Percentiles rank a stretch among this genome's conserved stretches.
Evolutionary conservation across 2,888 invertebrate species (phyloP).

Genomic region (Orthosia cruda): DNA sequence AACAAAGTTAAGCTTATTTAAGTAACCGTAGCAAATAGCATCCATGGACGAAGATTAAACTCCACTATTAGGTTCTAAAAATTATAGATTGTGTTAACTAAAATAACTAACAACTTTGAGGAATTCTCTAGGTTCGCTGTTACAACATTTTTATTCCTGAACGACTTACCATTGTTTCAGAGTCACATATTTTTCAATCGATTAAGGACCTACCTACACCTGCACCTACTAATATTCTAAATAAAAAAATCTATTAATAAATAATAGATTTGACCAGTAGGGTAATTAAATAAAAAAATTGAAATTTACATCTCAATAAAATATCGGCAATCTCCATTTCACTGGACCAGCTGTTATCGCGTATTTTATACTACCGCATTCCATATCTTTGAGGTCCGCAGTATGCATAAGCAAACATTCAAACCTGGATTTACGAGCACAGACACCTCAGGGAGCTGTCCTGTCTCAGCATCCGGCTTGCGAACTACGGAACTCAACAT

Average conservation of each 20-base stretch:
- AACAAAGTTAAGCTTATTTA: slow-evolving; percentile 3
- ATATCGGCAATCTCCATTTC: slow-evolving; percentile 25
- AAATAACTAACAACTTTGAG: no score
- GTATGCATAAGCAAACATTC: slow-evolving; percentile 74
- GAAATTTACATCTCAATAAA: background rate
- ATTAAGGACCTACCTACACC: no score
- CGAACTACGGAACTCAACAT: slow-evolving; percentile 62
- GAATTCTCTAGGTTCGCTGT: no score
- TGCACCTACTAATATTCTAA: no score
- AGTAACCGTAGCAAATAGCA: background rate
- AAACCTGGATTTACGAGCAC: slow-evolving; percentile 76
- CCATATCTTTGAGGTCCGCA: slow-evolving; percentile 62
- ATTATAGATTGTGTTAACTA: no score
- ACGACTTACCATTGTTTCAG: background rate
- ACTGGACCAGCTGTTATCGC: slow-evolving; percentile 37
- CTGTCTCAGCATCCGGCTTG: slow-evolving; percentile 55
- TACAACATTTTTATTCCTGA: background rate
- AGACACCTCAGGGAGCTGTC: slow-evolving; percentile 71
- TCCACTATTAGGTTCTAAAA: no score
- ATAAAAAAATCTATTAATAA: background rate
- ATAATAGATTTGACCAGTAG: background rate
- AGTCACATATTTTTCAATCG: background rate
- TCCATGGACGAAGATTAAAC: background rate
- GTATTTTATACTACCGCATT: slow-evolving; percentile 54
- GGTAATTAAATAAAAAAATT: no score